Base-by-base conservation (phyloP, 2,888 invertebrate genomes). In the Drosophila neotestacea region DNA sequence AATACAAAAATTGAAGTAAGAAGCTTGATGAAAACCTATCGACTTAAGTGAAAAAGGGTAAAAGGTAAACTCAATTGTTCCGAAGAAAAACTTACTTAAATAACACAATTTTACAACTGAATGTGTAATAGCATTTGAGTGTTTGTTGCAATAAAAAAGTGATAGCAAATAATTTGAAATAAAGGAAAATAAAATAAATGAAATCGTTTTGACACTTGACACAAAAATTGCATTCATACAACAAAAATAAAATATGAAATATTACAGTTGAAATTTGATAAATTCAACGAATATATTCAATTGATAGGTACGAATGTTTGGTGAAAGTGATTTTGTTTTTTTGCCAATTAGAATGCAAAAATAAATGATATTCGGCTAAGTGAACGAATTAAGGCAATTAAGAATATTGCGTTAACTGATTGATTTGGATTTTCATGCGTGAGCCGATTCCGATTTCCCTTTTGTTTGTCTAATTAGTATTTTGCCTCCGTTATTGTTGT, bases 341-440 rank as follows among this genome's bases (percentile, higher is more conserved):
- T 50, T 42, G 56, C 6, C 70, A 76, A 79, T 86, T 86, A 81
- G 55, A 41, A n/a, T 55, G 22, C 41, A 41, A 28, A 66, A 73
- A 74, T 63, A 63, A 73, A 65, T 66, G 50, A 66, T 51, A 66
- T 58, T 27, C 54, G 58, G 46, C 70, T 52, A 71, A 70, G 59
- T 65, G 76, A 87, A 79, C 75, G 73, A 74, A 82, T 85, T 83
- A 73, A 41, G 48, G 52, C 74, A 81, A 85, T 85, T 79, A 83
- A 60, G 60, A 59, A 69, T 71, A 77, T 72, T 77, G 59, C 69
- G 65, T 76, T 74, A 69, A 76, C 77, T 85, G 83, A 85, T 87
- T 85, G 88, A 85, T 85, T 82, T 54, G 54, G 63, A 69, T 60
- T 56, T 65, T 32, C 67, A 67, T 78, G 71, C 70, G 50, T 62